Base-by-base conservation (phyloP, 2,113 vertebrate genomes). In the Pygathrix nemaeus region DNA sequence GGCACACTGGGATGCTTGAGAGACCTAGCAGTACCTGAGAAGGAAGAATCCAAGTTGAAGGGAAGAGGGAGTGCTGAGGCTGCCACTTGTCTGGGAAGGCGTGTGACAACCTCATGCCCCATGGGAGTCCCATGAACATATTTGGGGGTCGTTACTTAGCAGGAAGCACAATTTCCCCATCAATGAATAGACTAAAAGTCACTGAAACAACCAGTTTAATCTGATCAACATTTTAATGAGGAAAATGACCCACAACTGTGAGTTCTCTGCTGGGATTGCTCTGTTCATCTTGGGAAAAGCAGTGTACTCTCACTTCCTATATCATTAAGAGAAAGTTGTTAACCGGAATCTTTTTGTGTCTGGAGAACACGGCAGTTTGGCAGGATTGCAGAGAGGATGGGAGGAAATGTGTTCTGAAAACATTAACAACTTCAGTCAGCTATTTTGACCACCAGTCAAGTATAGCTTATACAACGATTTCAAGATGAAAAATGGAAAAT, bases 181-280 rank as follows among this genome's bases (percentile, higher is more conserved):
- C 59, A 80, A 57, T 38, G n/a, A 88, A 45, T 87, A 96, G 30
- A 97, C 21, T 90, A 94, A 79, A 97, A 97, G 88, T 95, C 93
- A 45, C 38, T 40, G 21, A 82, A 97, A 97, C 40, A 78, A 94
- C 66, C 90, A 68, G 45, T 90, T 95, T 86, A 70, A 96, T 93
- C 76, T 48, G 66, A 97, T 78, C 92, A 88, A 87, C 93, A 95
- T 85, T 96, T 96, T 90, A 66, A 92, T 88, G 93, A 94, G 94
- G 97, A 96, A 97, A 97, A 98, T 93, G 85, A 84, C 72, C 90
- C 88, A n/a, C 92, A 93, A 96, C 92, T 94, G 88, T 81, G 87
- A 96, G 70, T 68, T 96, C 92, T 96, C 52, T 88, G 52, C 95
- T 61, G 94, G 85, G 96, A 93, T 32, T 88, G 70, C 45, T 64